phyloP scores from a whole-genome alignment of 2,797 vertebrate species.

The Eulemur albifrons region DNA sequence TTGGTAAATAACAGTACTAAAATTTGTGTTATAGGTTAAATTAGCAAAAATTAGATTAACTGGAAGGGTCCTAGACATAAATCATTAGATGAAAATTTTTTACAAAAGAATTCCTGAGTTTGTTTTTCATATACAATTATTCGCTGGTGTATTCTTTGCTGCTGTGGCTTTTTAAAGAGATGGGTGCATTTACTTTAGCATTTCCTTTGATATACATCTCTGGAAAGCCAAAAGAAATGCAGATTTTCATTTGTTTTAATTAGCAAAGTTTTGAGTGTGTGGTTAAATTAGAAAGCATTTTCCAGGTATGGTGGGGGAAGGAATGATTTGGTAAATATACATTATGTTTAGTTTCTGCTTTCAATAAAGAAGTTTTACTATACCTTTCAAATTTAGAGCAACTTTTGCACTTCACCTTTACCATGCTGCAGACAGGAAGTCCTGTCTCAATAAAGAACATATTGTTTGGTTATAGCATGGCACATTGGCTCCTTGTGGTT shows the following conservation, averaged over 20 bases:
- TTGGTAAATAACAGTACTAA: conserved; percentile 56
- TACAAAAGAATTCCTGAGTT: background rate
- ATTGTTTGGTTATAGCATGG: conserved; percentile 82
- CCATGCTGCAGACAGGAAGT: conserved; percentile 83
- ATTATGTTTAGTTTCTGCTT: conserved; percentile 82
- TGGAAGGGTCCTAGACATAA: conserved; percentile 44
- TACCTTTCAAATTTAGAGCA: conserved; percentile 83
- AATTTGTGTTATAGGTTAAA: conserved; percentile 46
- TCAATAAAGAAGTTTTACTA: conserved; percentile 86
- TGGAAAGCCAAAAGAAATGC: conserved; percentile 53
- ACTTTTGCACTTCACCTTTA: conserved; percentile 84
- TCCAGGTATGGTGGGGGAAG: conserved; percentile 7
- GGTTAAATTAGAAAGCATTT: conserved; percentile 52
- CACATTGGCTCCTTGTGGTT: conserved; percentile 77
- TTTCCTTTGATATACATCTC: background rate
- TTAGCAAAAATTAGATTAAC: conserved; percentile 63
- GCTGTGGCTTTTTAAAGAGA: background rate
- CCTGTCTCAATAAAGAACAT: conserved; percentile 86
- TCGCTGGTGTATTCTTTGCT: background rate
- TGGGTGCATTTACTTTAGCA: background rate
- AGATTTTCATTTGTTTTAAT: conserved; percentile 53
- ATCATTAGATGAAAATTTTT: background rate
- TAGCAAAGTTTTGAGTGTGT: conserved; percentile 28
- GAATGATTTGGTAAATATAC: conserved; percentile 72
- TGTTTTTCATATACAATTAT: background rate